phyloP scores from a whole-genome alignment of 2,113 vertebrate species.

The Pelvicachromis taeniatus region DNA sequence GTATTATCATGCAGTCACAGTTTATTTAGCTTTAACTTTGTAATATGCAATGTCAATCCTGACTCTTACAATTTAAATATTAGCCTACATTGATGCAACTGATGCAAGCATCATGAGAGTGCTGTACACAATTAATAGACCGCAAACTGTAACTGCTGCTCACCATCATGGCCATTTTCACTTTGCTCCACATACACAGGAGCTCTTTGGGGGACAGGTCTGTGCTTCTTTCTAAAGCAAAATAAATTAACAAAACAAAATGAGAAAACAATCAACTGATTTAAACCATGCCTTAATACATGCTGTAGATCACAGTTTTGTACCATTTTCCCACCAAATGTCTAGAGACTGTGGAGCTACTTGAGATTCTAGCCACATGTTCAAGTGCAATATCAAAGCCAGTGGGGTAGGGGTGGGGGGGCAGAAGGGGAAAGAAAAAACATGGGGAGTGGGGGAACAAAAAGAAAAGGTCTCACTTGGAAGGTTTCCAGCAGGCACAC shows the following conservation, averaged over 20 bases:
- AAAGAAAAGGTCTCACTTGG: constrained; percentile 77
- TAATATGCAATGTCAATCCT: not conserved
- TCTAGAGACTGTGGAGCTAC: not conserved
- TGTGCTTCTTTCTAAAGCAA: constrained; percentile 81
- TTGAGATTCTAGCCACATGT: constrained; percentile 43
- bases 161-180: constrained; percentile 86
- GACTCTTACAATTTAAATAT: not conserved
- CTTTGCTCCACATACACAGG: constrained; percentile 81
- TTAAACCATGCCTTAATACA: not conserved
- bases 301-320: not conserved
- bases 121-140: not conserved
- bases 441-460: not conserved
- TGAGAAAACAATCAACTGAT: not conserved
- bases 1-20: not conserved
- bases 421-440: not conserved
- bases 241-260: not conserved
- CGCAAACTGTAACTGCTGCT: constrained; percentile 13
- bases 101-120: not conserved
- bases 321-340: not conserved
- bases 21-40: not conserved
- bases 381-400: constrained; percentile 14
- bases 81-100: not conserved
- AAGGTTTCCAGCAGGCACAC: constrained; percentile 98
- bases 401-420: not conserved
- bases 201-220: constrained; percentile 73